Evolutionary conservation across 2,797 vertebrate genomes (phyloP).

Genomic region (Fringilla coelebs): DNA sequence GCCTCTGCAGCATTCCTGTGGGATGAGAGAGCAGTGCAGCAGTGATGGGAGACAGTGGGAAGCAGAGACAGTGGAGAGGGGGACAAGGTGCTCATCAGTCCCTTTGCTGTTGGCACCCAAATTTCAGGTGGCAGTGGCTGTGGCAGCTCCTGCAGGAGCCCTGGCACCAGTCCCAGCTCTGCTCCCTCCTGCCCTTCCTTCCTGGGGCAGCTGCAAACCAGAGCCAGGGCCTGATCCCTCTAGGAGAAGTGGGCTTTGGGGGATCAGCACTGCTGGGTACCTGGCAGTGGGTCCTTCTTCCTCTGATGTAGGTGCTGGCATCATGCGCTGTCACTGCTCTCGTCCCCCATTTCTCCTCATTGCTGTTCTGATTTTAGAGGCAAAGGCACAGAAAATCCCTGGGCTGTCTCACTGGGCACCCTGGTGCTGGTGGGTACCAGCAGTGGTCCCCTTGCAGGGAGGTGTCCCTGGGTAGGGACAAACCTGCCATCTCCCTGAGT

Average conservation of each 20-base stretch:
- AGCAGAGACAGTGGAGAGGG: neutral
- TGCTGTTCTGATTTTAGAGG: neutral
- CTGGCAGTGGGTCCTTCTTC: neutral
- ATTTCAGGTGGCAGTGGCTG: neutral
- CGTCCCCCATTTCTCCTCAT: accelerated
- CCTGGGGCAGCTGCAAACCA: neutral
- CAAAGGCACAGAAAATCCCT: neutral
- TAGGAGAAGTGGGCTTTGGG: neutral
- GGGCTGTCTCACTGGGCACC: neutral
- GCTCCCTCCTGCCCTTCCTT: neutral
- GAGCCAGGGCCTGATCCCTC: neutral
- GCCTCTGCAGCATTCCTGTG: neutral
- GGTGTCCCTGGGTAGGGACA: neutral
- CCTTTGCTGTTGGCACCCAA: neutral
- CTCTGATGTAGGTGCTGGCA: accelerated
- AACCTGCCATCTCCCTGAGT: accelerated
- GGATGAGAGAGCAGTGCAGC: neutral
- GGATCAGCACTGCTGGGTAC: neutral
- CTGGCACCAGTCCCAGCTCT: neutral
- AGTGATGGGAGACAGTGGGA: neutral
- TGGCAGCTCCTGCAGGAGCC: neutral
- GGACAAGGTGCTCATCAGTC: neutral
- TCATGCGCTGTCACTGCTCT: accelerated
- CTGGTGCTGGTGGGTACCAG: neutral
- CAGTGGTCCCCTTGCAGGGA: neutral